Percentiles rank a stretch among this genome's conserved stretches.
These are phyloP conservation scores for Drosophila nebulosa DNA, from an alignment of 1,140 invertebrate genomes.

Conservation along the genomic window DNA sequence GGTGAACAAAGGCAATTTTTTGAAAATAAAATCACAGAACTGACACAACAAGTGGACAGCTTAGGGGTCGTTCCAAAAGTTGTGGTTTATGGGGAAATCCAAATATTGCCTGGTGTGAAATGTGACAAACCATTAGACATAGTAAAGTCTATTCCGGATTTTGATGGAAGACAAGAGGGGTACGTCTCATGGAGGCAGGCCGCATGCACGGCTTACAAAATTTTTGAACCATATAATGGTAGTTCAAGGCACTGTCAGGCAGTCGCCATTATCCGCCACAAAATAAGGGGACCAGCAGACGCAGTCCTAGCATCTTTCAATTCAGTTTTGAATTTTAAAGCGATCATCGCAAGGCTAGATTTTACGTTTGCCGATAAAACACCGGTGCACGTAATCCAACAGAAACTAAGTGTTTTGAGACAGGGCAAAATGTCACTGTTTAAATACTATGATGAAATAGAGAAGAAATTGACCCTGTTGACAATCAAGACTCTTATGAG, in stretches of 20 bases:
- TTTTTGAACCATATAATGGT: conserved; percentile 21
- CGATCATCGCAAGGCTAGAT: conserved; percentile 30
- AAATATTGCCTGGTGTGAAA: too few species aligned
- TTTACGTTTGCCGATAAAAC: conserved; percentile 27
- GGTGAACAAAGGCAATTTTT: too few species aligned
- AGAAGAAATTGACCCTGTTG: conserved; percentile 26
- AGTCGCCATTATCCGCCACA: conserved; percentile 32
- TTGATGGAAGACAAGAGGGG: conserved; percentile 13
- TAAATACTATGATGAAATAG: conserved; percentile 42
- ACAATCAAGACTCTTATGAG: conserved; percentile 37
- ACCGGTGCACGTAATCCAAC: conserved; percentile 26
- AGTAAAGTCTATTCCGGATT: conserved; percentile 2
- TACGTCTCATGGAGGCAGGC: conserved; percentile 42
- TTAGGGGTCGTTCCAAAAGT: too few species aligned
- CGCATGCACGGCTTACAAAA: conserved; percentile 8
- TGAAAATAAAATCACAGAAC: too few species aligned
- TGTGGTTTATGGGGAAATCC: too few species aligned
- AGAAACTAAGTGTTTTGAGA: conserved; percentile 23
- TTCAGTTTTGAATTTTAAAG: conserved; percentile 37
- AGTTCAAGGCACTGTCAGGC: conserved; percentile 27
- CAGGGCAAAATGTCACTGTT: conserved; percentile 16
- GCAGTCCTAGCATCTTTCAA: conserved; percentile 23
- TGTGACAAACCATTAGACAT: too few species aligned
- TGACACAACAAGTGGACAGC: too few species aligned
- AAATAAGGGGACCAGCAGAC: conserved; percentile 32